phyloP scores from a whole-genome alignment of 2,113 vertebrate genomes.

The Poecile atricapillus region DNA sequence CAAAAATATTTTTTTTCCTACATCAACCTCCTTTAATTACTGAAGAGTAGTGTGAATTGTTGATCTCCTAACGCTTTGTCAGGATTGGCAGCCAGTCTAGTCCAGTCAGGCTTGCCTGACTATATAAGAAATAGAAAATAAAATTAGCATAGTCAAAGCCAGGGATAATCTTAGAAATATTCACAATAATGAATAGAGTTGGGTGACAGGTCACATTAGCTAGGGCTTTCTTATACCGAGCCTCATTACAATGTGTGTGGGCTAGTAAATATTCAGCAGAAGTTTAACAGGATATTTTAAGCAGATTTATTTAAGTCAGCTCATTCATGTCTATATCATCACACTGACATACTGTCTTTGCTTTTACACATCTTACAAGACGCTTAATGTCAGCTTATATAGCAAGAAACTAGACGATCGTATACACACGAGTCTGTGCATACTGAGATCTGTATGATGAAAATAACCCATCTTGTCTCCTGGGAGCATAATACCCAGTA shows the following conservation, averaged over 20 bases:
- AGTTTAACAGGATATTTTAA: conserved; percentile 25
- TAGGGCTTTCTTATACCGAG: neutral
- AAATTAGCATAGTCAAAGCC: conserved; percentile 42
- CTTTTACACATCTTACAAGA: neutral
- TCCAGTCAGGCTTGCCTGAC: conserved; percentile 11
- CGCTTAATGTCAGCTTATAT: neutral
- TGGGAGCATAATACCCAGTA: neutral
- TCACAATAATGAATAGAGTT: conserved; percentile 28
- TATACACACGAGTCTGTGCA: neutral
- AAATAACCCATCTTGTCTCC: neutral
- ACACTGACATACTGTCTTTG: neutral
- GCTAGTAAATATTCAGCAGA: conserved; percentile 42
- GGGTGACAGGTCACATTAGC: neutral
- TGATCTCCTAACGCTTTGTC: neutral
- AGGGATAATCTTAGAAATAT: conserved; percentile 35
- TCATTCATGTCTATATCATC: conserved; percentile 1
- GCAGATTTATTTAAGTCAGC: conserved; percentile 27
- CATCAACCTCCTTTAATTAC: conserved; percentile 3
- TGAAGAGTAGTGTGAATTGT: neutral
- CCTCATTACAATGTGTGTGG: conserved; percentile 1
- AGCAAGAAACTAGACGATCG: neutral
- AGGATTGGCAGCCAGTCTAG: neutral
- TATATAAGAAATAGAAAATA: conserved; percentile 26
- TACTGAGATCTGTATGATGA: neutral
- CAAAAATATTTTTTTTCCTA: conserved; percentile 41